These are phyloP conservation scores for Sphaerodactylus townsendi DNA, from an alignment of 2,113 vertebrate species.

Conservation along the genomic window DNA sequence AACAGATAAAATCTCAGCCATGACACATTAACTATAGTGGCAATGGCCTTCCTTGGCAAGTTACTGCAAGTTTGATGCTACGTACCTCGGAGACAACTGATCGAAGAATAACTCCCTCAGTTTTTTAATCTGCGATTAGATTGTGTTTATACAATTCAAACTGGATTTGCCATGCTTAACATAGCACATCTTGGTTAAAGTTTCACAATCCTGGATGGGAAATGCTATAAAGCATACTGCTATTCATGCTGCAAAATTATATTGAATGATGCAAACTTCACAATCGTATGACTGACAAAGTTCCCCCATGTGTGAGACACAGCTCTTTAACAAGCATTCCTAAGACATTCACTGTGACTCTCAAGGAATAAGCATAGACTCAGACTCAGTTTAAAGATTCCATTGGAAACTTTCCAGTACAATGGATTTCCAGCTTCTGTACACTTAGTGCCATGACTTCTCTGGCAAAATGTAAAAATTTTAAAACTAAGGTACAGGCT, in stretches of 20 bases:
- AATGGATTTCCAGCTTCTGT: background rate
- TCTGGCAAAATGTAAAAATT: slow-evolving; percentile 5
- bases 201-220: slow-evolving; percentile 7
- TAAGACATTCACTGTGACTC: background rate
- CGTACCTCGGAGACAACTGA: slow-evolving; percentile 22
- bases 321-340: background rate
- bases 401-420: background rate
- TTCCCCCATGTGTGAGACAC: background rate
- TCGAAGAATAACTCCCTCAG: background rate
- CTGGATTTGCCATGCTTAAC: background rate
- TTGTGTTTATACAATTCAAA: background rate
- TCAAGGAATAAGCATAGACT: background rate
- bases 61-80: background rate
- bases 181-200: background rate
- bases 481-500: background rate
- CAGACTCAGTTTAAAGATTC: background rate
- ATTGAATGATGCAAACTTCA: background rate
- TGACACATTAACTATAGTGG: background rate
- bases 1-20: background rate
- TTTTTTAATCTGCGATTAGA: background rate
- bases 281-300: background rate
- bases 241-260: slow-evolving; percentile 31
- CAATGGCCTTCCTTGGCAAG: too few relatives aligned
- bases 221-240: background rate
- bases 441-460: background rate